Evolutionary conservation across 64 coral and sea anemone species (phyloP).

Genomic region (Montipora capricornis): DNA sequence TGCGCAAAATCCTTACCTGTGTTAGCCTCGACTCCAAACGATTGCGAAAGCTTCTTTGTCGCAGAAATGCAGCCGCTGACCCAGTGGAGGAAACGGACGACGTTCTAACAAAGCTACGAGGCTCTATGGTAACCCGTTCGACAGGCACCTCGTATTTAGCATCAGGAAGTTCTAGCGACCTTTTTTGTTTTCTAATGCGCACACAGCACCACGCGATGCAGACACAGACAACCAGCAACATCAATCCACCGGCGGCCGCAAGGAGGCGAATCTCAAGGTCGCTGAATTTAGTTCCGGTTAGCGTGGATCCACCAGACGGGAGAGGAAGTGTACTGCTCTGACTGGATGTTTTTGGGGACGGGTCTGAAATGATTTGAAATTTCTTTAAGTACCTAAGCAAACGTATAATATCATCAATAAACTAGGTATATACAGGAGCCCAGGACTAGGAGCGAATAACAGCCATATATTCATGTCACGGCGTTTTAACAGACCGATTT

Average conservation of each 20-base stretch:
- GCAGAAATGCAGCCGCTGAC: conserved; percentile 44
- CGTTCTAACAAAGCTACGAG: conserved; percentile 8
- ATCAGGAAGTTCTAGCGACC: not conserved
- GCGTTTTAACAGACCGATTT: too few species aligned
- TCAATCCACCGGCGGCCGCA: not conserved
- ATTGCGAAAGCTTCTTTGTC: conserved; percentile 62
- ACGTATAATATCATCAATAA: too few species aligned
- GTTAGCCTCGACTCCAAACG: conserved; percentile 69
- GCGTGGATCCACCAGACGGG: too few species aligned
- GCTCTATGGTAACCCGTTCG: not conserved
- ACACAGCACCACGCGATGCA: not conserved
- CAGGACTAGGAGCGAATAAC: too few species aligned
- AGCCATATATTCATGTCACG: too few species aligned
- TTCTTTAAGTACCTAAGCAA: too few species aligned
- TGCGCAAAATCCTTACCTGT: conserved; percentile 1
- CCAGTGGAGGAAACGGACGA: conserved; percentile 51
- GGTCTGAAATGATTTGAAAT: not conserved
- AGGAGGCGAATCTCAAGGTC: conserved; percentile 9
- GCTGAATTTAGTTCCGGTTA: not conserved
- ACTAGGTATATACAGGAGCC: too few species aligned
- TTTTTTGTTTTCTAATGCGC: not conserved
- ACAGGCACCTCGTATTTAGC: conserved; percentile 37
- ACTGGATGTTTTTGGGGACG: not conserved
- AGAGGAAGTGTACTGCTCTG: not conserved
- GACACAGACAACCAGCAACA: not conserved